These are phyloP conservation scores for Lasius platythorax DNA, from an alignment of 2,888 invertebrate genomes.

Conservation along the genomic window DNA sequence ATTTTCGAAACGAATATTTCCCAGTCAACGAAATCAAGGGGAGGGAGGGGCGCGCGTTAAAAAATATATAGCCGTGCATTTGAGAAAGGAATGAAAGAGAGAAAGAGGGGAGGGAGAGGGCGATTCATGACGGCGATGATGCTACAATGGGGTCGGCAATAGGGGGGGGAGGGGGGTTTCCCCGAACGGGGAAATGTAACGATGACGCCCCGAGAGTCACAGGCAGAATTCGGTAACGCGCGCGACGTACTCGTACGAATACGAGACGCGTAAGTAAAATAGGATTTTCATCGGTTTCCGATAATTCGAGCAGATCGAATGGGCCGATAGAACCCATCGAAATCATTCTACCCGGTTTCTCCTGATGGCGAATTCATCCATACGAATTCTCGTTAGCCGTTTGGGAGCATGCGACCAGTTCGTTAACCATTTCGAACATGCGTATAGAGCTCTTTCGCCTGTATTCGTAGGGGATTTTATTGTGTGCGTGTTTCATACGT, in stretches of 20 bases:
- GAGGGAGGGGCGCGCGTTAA: background rate
- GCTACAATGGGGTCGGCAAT: conserved; percentile 58
- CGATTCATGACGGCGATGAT: conserved; percentile 14
- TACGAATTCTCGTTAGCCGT: conserved; percentile 72
- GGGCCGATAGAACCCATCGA: conserved; percentile 64
- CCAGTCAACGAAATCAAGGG: conserved; percentile 17
- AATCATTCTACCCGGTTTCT: conserved; percentile 64
- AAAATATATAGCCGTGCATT: background rate
- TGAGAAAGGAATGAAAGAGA: background rate
- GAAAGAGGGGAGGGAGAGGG: background rate
- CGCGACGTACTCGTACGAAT: conserved; percentile 64
- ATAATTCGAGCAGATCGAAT: conserved; percentile 73
- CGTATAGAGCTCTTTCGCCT: background rate
- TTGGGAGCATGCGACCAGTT: conserved; percentile 57
- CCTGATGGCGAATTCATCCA: conserved; percentile 63
- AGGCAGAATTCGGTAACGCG: conserved; percentile 66
- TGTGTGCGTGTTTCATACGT: background rate
- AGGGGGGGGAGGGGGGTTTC: conserved; percentile 26
- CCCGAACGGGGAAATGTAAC: conserved; percentile 54
- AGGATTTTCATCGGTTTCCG: conserved; percentile 76
- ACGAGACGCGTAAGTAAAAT: conserved; percentile 64
- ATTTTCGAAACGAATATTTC: background rate
- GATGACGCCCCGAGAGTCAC: conserved; percentile 34
- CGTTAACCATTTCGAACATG: conserved; percentile 53
- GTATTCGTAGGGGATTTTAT: conserved; percentile 31